These are phyloP conservation scores for Apteryx owenii DNA, from an alignment of 2,113 vertebrate genomes.

Conservation along the genomic window DNA sequence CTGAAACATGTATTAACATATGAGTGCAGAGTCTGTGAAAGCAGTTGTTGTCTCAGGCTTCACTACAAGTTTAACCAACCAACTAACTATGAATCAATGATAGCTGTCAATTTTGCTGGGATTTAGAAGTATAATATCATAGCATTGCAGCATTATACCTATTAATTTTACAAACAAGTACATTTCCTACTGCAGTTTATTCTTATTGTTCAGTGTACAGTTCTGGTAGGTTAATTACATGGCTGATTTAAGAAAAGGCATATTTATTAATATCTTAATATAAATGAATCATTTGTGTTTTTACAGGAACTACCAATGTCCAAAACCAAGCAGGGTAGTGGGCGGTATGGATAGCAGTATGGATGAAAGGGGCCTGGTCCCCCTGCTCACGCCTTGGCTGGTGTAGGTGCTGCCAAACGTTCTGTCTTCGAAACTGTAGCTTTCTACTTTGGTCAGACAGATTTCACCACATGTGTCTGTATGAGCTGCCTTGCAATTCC, in stretches of 20 bases:
- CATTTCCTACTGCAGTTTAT: neutral
- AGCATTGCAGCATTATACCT: neutral
- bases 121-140: neutral
- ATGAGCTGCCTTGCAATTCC: neutral
- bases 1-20: neutral
- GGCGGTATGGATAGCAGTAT: neutral
- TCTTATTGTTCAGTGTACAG: neutral
- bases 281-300: neutral
- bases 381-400: neutral
- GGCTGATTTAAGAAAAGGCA: neutral
- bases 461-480: neutral
- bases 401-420: accelerated
- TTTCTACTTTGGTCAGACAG: neutral
- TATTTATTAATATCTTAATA: neutral
- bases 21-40: neutral
- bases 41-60: neutral
- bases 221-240: neutral
- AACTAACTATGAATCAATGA: conserved; percentile 9
- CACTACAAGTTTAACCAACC: neutral
- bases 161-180: conserved; percentile 5
- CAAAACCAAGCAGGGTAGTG: neutral
- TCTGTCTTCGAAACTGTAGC: neutral
- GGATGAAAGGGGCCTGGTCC: neutral
- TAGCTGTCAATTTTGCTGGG: neutral
- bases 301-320: neutral